Conservation (phyloP, 2,888 invertebrate genomes). For the Drosophila neutralis region DNA sequence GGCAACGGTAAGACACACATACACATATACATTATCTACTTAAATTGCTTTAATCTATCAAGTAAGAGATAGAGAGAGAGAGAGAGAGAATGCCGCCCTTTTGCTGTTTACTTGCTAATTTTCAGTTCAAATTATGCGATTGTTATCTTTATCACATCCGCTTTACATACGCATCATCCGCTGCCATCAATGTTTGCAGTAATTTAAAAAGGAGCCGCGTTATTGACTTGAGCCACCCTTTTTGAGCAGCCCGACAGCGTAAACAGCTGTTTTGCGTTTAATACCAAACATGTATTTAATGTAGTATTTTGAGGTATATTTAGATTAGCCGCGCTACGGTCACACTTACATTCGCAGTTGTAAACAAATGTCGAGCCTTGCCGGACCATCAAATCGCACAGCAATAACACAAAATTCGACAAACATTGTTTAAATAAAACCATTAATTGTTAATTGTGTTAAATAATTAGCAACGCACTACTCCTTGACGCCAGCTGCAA, state of each 20-base stretch:
- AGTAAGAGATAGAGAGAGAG: not conserved
- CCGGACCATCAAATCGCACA: slow-evolving; percentile 19
- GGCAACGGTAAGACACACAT: slow-evolving; percentile 5
- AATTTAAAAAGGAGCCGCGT: slow-evolving; percentile 13
- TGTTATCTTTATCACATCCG: slow-evolving; percentile 21
- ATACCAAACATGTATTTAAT: slow-evolving; percentile 16
- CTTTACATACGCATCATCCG: not conserved
- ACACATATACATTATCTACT: slow-evolving; percentile 52
- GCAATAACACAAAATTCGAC: slow-evolving; percentile 8
- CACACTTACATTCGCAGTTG: slow-evolving; percentile 36
- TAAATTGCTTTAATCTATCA: slow-evolving; percentile 71
- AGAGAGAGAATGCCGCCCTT: slow-evolving; percentile 50
- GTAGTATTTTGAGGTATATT: slow-evolving; percentile 14
- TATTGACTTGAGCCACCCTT: slow-evolving; percentile 10
- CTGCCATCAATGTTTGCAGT: slow-evolving; percentile 6
- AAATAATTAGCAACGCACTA: slow-evolving; percentile 17
- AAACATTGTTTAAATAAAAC: slow-evolving; percentile 5
- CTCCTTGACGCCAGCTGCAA: slow-evolving; percentile 8
- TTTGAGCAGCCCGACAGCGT: not conserved
- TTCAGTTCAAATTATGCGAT: slow-evolving; percentile 54
- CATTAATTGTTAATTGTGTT: slow-evolving; percentile 3
- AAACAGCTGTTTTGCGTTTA: slow-evolving; percentile 31
- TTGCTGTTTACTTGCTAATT: slow-evolving; percentile 63
- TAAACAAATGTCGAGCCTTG: slow-evolving; percentile 50
- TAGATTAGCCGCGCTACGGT: not conserved